Evolutionary conservation across 2,797 vertebrate genomes (phyloP).

Genomic region (Arremon brunneinucha): DNA sequence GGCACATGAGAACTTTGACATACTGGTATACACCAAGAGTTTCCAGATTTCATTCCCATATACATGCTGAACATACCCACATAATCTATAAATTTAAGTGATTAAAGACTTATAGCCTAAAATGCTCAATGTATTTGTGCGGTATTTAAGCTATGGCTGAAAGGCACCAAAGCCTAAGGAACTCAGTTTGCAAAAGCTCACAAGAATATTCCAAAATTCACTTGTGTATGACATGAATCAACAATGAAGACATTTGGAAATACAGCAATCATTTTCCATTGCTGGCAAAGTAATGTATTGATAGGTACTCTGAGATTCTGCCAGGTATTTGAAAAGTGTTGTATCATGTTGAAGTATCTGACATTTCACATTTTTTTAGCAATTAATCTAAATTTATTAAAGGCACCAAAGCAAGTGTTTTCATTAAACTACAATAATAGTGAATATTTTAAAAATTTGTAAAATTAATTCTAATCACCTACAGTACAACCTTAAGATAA

Average conservation of each 20-base stretch:
- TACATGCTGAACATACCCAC: not conserved
- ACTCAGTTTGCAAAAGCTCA: not conserved
- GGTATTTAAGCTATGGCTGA: not conserved
- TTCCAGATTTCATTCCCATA: not conserved
- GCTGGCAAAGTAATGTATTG: not conserved
- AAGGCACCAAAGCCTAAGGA: not conserved
- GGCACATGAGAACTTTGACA: not conserved
- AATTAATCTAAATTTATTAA: slow-evolving; percentile 11
- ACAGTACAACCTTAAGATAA: slow-evolving; percentile 6
- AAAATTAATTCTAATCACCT: slow-evolving; percentile 17
- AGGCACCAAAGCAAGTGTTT: not conserved
- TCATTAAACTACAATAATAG: not conserved
- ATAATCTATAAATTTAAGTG: not conserved
- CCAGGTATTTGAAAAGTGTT: not conserved
- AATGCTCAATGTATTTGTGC: not conserved
- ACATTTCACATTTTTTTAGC: slow-evolving; percentile 7
- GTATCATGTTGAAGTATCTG: not conserved
- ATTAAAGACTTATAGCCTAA: not conserved
- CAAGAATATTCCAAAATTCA: not conserved
- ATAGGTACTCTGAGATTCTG: not conserved
- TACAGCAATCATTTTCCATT: not conserved
- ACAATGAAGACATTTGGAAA: not conserved
- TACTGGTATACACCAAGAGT: not conserved
- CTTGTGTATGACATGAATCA: not conserved
- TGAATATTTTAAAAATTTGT: not conserved